Percentiles rank a stretch among this genome's conserved stretches.
Conservation (phyloP, 2,888 invertebrate species). For the Odontothrips loti region DNA sequence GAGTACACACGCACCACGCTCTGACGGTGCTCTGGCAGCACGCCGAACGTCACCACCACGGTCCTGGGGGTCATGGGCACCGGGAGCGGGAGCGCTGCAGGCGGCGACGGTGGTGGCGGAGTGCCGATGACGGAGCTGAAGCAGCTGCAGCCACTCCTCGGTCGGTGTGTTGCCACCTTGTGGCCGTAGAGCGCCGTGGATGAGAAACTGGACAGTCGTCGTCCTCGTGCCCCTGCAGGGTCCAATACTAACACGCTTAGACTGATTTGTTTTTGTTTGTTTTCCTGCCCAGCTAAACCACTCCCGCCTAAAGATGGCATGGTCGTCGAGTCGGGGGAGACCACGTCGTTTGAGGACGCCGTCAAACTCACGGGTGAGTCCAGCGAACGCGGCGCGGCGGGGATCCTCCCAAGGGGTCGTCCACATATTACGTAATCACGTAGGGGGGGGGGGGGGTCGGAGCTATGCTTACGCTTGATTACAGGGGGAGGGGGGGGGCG, state of each 20-base stretch:
- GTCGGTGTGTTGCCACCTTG: neutral
- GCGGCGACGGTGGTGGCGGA: no score
- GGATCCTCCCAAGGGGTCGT: neutral
- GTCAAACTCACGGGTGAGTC: slow-evolving; percentile 1
- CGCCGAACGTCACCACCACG: no score
- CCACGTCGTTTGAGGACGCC: slow-evolving; percentile 5
- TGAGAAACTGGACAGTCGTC: neutral
- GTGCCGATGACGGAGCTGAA: no score
- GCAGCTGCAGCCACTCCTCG: neutral
- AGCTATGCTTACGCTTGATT: no score
- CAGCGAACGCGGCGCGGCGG: neutral
- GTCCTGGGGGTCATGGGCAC: no score
- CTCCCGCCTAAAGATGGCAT: neutral
- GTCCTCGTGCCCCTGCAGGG: neutral
- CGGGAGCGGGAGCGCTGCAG: no score
- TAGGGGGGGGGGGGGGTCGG: no score
- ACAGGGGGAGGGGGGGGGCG: no score
- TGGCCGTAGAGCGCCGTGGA: neutral
- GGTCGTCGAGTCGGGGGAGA: neutral
- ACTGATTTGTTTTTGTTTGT: neutral
- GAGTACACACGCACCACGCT: no score
- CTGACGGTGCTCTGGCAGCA: no score
- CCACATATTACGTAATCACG: no score
- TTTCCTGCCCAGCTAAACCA: neutral
- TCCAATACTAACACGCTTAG: neutral